Conservation (phyloP, 2,888 invertebrate genomes). For the Hoplodrina ambigua region DNA sequence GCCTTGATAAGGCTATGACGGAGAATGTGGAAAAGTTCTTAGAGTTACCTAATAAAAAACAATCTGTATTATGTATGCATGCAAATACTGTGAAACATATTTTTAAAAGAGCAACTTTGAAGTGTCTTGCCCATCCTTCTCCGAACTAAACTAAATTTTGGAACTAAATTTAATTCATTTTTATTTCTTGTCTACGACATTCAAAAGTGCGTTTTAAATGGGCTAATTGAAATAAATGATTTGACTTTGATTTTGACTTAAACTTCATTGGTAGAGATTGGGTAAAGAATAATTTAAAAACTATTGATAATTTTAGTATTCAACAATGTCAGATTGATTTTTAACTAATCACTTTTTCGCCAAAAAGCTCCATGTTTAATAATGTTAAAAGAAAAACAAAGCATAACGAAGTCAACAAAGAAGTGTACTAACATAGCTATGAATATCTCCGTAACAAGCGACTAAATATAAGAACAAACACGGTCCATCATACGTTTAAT, state of each 20-base stretch:
- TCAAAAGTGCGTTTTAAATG: too few species aligned
- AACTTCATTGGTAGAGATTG: background rate
- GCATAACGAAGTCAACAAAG: background rate
- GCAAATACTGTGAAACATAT: too few species aligned
- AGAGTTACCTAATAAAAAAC: too few species aligned
- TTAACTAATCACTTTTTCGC: background rate
- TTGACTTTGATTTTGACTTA: too few species aligned
- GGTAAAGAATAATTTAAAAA: background rate
- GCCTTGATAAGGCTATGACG: background rate
- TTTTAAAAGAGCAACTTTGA: too few species aligned
- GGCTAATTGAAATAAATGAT: too few species aligned
- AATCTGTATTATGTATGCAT: too few species aligned
- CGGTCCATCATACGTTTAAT: constrained; percentile 82
- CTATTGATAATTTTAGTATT: too few species aligned
- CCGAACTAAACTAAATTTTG: too few species aligned
- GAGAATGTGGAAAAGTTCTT: background rate
- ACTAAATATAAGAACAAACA: constrained; percentile 61
- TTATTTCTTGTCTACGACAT: too few species aligned
- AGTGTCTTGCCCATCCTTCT: too few species aligned
- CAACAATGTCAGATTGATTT: background rate
- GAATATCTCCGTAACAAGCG: constrained; percentile 41
- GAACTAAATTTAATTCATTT: too few species aligned
- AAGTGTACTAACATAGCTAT: constrained; percentile 11
- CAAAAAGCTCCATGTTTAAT: background rate
- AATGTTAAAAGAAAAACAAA: background rate